Base-by-base conservation (phyloP, 2,113 vertebrate genomes). In the Chunga burmeisteri region DNA sequence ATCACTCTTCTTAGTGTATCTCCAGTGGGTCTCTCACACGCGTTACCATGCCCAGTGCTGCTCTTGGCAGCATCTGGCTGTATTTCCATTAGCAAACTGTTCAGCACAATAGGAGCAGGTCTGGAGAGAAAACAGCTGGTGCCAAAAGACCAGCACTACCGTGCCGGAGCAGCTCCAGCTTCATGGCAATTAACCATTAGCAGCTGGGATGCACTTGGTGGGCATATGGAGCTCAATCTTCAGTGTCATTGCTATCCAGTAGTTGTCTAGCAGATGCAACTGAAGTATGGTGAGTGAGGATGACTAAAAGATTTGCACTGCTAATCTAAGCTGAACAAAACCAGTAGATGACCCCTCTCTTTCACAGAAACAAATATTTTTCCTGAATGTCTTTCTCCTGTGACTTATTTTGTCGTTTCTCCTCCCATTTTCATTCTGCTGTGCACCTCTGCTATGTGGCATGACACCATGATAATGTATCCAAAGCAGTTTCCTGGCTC, bases 181-280 rank as follows among this genome's bases (percentile, higher is more conserved):
- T 49, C 30, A 1, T 3, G 53, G 81, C 26, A 79, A n/a, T 71
- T 49, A 87, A 19, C 17, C 42, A 21, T 62, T n/a, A 85, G 47
- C 55, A 36, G 32, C 0, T 55, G 52, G 65, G 42, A 55, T 47
- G 62, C 25, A 25, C n/a, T 52, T 0, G 0, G 20, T 66, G 61
- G 50, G 67, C 29, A 11, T 1, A 8, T 1, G 6, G 78, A 71
- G 29, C 42, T 74, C 47, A 46, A 6, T 47, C 26, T 73, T 65
- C 49, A 3, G 1, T 30, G 50, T 23, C 42, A 19, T 38, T 50
- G 26, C 50, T 81, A 59, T 32, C 78, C 40, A 29, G 78, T 30
- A 44, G 52, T 19, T 56, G 29, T 22, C 77, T 27, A 65, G 50
- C 5, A 8, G 8, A 34, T 10, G 36, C 29, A 42, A 15, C 15